Percentiles rank a stretch among this genome's conserved stretches.
Evolutionary conservation across 2,888 invertebrate species (phyloP).

Genomic region (Molanna angustata): DNA sequence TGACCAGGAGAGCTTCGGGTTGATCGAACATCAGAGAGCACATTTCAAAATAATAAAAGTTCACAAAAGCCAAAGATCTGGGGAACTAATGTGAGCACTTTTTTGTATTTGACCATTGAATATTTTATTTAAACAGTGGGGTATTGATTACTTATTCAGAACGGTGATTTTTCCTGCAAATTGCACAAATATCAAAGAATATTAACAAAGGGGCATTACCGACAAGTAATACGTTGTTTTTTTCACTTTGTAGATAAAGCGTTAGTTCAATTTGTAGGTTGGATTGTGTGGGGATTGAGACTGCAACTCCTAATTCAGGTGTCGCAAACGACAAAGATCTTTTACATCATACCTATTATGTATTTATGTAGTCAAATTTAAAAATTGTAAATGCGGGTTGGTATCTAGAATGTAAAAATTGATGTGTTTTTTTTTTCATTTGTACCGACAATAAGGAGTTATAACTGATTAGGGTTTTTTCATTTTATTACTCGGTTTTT

Average conservation of each 20-base stretch:
- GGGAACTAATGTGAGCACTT: conserved; percentile 13
- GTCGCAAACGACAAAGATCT: too few relatives aligned
- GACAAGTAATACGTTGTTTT: conserved; percentile 30
- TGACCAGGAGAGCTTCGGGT: conserved; percentile 18
- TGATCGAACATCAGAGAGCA: conserved; percentile 17
- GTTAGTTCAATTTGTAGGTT: conserved; percentile 21
- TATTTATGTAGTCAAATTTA: too few relatives aligned
- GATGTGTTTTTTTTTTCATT: too few relatives aligned
- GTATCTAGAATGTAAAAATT: too few relatives aligned
- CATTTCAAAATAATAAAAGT: conserved; percentile 20
- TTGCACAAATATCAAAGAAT: conserved; percentile 32
- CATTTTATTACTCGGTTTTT: too few relatives aligned
- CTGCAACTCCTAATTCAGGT: too few relatives aligned
- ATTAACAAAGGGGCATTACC: conserved; percentile 32
- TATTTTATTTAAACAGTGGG: conserved; percentile 24
- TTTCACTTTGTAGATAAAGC: conserved; percentile 25
- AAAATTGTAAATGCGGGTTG: too few relatives aligned
- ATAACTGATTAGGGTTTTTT: too few relatives aligned
- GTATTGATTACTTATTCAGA: conserved; percentile 31
- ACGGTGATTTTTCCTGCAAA: conserved; percentile 31
- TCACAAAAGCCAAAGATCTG: conserved; percentile 8
- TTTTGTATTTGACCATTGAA: conserved; percentile 30
- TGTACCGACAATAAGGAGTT: too few relatives aligned
- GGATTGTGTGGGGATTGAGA: conserved; percentile 10
- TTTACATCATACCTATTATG: too few relatives aligned